Evolutionary conservation across 2,797 vertebrate species (phyloP), one percentile per base, ranked within the genome.

Genomic region (Sebastes taczanowskii): DNA sequence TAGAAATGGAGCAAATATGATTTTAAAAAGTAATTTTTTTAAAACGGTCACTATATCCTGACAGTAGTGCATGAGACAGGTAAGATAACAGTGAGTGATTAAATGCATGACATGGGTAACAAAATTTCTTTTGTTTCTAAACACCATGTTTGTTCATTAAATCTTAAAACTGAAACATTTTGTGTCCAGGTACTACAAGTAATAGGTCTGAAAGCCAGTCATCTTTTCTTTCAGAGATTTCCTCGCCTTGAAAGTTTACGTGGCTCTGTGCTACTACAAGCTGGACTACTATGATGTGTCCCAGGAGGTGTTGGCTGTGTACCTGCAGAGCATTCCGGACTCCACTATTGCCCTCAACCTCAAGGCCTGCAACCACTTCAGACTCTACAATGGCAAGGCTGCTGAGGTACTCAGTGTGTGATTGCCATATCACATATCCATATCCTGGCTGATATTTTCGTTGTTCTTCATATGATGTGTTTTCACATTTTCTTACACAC

Each of bases 221-320:
- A 30, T 86, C 4, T 63, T 55, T 16, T 73, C 27, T 65, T 76
- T 52, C 88, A 99, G 99, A 92, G 98, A 99, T 20, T 99, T 97
- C 88, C 95, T 99, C 86, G 98, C 99, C 63, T 94, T 99, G 90
- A 99, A 99, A 78, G 99, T 99, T 0, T 99, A 99, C 6, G 98
- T 99, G 84, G 98, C 99, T 75, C 93, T 99, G 49, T 99, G 99
- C 89, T 99, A 99, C 95, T 99, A 99, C 91, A 99, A 99, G 79
- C 88, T 99, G 94, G 98, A 99, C 91, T 99, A 99, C 92, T 99
- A 99, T 34, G 99, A 99, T 65, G 97, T 99, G 30, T 99, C 99
- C 58, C 98, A 99, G 90, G 98, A 99, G 89, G 98, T 99, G 38
- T 84, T 99, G 90, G 97, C 98, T 0, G 97, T 98, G 77, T 99